Base-by-base conservation (phyloP, 2,888 invertebrate species). In the Scaptomyza parva region DNA sequence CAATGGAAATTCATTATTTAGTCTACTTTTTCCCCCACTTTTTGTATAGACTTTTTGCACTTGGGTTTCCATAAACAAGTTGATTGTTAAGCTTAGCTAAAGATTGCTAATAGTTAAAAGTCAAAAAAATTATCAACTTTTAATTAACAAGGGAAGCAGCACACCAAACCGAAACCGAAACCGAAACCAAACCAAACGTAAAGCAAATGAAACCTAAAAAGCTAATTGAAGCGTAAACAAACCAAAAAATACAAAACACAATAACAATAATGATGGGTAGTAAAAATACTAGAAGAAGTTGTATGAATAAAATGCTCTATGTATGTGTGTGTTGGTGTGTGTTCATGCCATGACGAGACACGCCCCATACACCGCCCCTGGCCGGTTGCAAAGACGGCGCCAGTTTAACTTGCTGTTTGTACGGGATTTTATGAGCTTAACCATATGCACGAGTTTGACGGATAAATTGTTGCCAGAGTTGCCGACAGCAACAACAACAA, bases 211-310 rank as follows among this genome's bases (percentile, higher is more conserved):
- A 74, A 33, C 44, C 52, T 14, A 69, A 64, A 82, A 68, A 69
- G 63, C 73, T 67, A 85, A 83, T 73, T 81, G 86, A 87, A 87
- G 87, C 82, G 82, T 87, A 76, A 83, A 77, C 72, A 82, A 78
- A 61, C 20, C 24, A 55, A 51, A 54, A 35, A 68, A 14, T 18
- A 51, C n/a, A n/a, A n/a, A n/a, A n/a, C n/a, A 50, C 54, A 62
- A 40, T 28, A 71, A 63, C 69, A 80, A 60, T 11, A 80, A 60
- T 11, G 60, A 47, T 41, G 57, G 33, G 55, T 63, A 41, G 50
- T 43, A 72, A 66, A 68, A 69, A 48, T 57, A 66, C 70, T 66
- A 67, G 75, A 62, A 77, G 20, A 28, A 28, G 61, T 65, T 28
- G 54, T 57, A 85, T 82, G 84, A 82, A 86, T 86, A 86, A 77